phyloP scores from a whole-genome alignment of 2,797 vertebrate genomes.

The Oryzias sinensis region DNA sequence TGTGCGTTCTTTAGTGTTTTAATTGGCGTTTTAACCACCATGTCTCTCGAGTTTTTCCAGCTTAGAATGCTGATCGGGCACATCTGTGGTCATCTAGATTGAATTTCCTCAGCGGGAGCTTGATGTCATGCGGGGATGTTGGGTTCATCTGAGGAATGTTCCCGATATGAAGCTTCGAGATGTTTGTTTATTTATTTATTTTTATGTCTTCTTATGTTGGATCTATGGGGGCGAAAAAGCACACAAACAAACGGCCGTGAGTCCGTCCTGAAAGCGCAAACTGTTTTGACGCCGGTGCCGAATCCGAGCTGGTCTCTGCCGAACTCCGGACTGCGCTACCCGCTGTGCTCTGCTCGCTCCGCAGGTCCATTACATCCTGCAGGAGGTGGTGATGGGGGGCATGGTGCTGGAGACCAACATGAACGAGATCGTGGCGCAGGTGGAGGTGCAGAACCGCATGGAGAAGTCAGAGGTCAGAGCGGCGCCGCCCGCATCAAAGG shows the following conservation, averaged over 20 bases:
- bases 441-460: constrained; percentile 90
- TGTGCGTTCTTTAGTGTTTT: too few species aligned
- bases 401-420: constrained; percentile 97
- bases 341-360: constrained; percentile 5
- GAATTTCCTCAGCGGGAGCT: constrained; percentile 66
- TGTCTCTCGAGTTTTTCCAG: neutral
- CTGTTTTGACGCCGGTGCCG: too few species aligned
- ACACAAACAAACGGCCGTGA: too few species aligned
- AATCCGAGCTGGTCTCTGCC: neutral
- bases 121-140: constrained; percentile 53
- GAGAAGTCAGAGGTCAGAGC: constrained; percentile 91
- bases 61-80: constrained; percentile 28
- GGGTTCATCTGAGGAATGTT: constrained; percentile 60
- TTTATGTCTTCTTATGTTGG: neutral
- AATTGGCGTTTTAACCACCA: too few species aligned
- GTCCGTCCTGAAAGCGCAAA: too few species aligned
- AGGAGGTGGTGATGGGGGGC: constrained; percentile 94
- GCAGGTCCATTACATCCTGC: constrained; percentile 92
- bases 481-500: neutral
- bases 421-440: constrained; percentile 92
- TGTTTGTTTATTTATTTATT: constrained; percentile 4
- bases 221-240: neutral
- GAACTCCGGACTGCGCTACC: neutral
- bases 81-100: constrained; percentile 57
- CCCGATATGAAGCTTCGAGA: constrained; percentile 27